These are phyloP conservation scores for Hylaeus volcanicus DNA, from an alignment of 1,140 invertebrate genomes.

Conservation along the genomic window DNA sequence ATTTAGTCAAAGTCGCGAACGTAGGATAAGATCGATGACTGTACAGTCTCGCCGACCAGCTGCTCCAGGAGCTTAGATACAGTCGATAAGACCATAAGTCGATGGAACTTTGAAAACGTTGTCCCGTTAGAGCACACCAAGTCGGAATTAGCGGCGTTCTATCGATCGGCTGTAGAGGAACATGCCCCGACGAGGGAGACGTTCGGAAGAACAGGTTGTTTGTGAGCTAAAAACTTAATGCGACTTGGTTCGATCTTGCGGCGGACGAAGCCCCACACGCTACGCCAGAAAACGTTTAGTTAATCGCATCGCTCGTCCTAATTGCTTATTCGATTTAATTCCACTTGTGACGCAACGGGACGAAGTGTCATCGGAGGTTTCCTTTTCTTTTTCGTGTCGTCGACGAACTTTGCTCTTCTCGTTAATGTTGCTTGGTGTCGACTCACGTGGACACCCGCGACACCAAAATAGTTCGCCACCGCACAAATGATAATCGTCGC, in stretches of 20 bases:
- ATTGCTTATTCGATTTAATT: slow-evolving; percentile 70
- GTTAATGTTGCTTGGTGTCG: not conserved
- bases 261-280: slow-evolving; percentile 61
- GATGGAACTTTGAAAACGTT: not conserved
- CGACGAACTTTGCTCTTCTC: not conserved
- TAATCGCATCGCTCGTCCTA: slow-evolving; percentile 71
- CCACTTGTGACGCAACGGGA: slow-evolving; percentile 58
- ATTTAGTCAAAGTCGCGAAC: slow-evolving; percentile 38
- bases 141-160: not conserved
- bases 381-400: not conserved
- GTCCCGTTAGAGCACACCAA: not conserved
- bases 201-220: slow-evolving; percentile 18
- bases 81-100: not conserved
- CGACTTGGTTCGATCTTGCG: slow-evolving; percentile 48
- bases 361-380: slow-evolving; percentile 20
- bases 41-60: not conserved
- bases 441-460: not conserved
- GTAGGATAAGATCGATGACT: slow-evolving; percentile 22
- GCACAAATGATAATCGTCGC: slow-evolving; percentile 2
- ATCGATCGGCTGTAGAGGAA: slow-evolving; percentile 9
- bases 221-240: slow-evolving; percentile 58
- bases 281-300: slow-evolving; percentile 66
- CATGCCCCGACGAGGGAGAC: not conserved
- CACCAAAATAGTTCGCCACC: not conserved
- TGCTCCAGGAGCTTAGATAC: not conserved